phyloP scores from a whole-genome alignment of 1,140 invertebrate species.

The Rhopalosiphum maidis region DNA sequence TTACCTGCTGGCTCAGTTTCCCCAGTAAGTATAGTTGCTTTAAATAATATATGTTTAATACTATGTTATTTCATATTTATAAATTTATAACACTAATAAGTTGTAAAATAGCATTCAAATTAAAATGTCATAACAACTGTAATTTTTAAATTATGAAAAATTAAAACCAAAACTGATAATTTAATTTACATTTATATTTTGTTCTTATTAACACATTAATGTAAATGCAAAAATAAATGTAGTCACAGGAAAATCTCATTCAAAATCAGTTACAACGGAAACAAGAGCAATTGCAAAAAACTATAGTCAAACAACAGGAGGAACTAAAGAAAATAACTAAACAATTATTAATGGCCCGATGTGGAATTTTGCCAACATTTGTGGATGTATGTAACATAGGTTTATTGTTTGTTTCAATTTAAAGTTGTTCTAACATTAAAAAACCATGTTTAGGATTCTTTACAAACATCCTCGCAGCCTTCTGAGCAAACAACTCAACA shows the following conservation, averaged over 20 bases:
- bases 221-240: not conserved
- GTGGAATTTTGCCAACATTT: constrained; percentile 75
- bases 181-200: not conserved
- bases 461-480: not conserved
- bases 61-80: not conserved
- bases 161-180: not conserved
- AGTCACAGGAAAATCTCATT: constrained; percentile 48
- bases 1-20: constrained; percentile 10
- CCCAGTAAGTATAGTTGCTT: constrained; percentile 22
- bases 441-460: constrained; percentile 27
- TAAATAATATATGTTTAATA: not conserved
- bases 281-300: constrained; percentile 82
- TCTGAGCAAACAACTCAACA: constrained; percentile 10
- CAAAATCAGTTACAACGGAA: constrained; percentile 80
- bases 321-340: constrained; percentile 83
- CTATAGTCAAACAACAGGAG: constrained; percentile 85
- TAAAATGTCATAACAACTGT: too few relatives aligned
- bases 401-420: not conserved
- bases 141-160: not conserved
- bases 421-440: not conserved
- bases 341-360: constrained; percentile 82
- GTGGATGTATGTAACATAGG: constrained; percentile 67
- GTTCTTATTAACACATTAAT: not conserved
- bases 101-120: too few relatives aligned
- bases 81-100: too few relatives aligned